These are phyloP conservation scores for Aramus guarauna DNA, from an alignment of 2,113 vertebrate species.

Conservation along the genomic window DNA sequence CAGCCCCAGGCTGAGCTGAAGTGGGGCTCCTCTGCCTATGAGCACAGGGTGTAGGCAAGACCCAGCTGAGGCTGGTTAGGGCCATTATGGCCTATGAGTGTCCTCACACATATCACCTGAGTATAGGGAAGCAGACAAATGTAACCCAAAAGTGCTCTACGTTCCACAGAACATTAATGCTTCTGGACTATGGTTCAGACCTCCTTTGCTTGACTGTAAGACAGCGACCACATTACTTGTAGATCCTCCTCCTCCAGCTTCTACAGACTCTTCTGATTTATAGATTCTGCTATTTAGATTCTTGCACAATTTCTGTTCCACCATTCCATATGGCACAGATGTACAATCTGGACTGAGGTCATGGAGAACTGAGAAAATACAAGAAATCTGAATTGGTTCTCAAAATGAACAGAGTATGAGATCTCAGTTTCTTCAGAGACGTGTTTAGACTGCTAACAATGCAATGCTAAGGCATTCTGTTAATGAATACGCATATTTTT, in stretches of 20 bases:
- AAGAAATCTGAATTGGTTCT: background rate
- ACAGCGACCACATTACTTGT: background rate
- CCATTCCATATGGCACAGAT: background rate
- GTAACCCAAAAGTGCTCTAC: background rate
- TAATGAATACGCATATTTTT: background rate
- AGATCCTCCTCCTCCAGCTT: background rate
- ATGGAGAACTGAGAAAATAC: background rate
- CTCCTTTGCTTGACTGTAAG: background rate
- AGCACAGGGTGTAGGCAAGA: background rate
- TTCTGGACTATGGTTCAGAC: background rate
- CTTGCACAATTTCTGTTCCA: background rate
- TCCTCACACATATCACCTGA: background rate
- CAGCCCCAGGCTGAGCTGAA: background rate
- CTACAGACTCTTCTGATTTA: background rate
- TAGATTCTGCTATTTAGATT: background rate
- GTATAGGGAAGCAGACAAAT: background rate
- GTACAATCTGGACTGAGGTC: background rate
- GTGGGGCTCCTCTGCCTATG: background rate
- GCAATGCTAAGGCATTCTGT: background rate
- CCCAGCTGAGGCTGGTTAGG: background rate
- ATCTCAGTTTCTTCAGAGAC: background rate
- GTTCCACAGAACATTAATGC: background rate
- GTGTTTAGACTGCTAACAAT: background rate
- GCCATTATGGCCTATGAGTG: background rate
- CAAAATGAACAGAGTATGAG: background rate